Evolutionary conservation across 2,113 vertebrate genomes (phyloP).

Genomic region (Mormyrus lacerda): DNA sequence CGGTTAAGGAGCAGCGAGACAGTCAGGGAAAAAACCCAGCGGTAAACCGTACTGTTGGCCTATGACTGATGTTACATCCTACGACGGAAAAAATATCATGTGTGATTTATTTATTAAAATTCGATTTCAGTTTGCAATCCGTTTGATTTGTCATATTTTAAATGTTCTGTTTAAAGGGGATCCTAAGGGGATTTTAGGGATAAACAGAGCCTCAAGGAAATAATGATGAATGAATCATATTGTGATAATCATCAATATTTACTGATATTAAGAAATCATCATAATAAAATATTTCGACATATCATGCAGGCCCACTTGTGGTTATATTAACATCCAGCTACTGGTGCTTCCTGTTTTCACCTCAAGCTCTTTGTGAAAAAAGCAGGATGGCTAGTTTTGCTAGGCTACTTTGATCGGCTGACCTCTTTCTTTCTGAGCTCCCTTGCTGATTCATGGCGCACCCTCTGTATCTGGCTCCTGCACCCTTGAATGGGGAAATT

Average conservation of each 20-base stretch:
- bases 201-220: background rate
- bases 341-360: background rate
- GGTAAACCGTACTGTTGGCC: background rate
- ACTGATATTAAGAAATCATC: background rate
- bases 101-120: background rate
- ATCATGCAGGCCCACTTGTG: background rate
- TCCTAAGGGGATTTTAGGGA: background rate
- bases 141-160: background rate
- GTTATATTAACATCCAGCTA: background rate
- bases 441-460: background rate
- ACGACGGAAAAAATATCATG: background rate
- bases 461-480: background rate
- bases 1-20: background rate
- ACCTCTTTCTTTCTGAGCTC: background rate
- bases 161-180: background rate
- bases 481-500: background rate
- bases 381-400: background rate
- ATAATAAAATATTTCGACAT: background rate
- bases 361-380: background rate
- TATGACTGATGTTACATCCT: background rate
- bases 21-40: background rate
- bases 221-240: background rate
- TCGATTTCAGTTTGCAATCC: background rate
- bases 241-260: background rate
- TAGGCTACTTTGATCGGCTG: background rate